phyloP scores from a whole-genome alignment of 2,888 invertebrate species.

The Prostheceraeus crozeri region DNA sequence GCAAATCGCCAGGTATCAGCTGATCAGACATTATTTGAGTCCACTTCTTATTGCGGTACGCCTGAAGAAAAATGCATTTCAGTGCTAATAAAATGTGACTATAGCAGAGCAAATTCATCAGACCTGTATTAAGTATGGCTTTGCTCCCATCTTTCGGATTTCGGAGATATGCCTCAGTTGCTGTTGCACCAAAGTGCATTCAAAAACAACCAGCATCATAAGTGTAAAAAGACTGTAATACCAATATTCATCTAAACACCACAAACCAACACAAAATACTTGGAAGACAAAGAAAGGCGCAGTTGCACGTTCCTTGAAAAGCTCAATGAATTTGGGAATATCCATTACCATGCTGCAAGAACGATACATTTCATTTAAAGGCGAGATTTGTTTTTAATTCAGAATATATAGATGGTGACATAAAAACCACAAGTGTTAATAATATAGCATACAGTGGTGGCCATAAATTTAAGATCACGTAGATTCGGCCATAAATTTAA shows the following conservation, averaged over 20 bases:
- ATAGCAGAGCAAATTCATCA: constrained; percentile 16
- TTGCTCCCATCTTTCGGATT: constrained; percentile 97
- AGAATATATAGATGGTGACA: not conserved
- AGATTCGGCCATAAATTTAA: no score
- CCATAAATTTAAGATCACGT: no score
- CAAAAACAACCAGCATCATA: constrained; percentile 87
- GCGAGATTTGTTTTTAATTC: no score
- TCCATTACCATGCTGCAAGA: constrained; percentile 31
- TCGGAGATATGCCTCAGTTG: constrained; percentile 95
- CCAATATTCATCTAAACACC: constrained; percentile 99
- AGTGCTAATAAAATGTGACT: not conserved
- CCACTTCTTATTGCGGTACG: constrained; percentile 83
- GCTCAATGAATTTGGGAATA: constrained; percentile 80
- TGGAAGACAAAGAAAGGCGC: constrained; percentile 99
- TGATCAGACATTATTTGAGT: constrained; percentile 74
- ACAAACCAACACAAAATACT: constrained; percentile 93
- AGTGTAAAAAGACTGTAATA: constrained; percentile 90
- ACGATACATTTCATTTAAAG: no score
- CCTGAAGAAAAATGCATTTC: constrained; percentile 59
- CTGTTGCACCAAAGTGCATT: constrained; percentile 94
- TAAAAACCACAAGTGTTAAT: no score
- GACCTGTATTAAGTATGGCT: constrained; percentile 78
- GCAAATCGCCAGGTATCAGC: constrained; percentile 86
- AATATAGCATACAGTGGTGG: no score
- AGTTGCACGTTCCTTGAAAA: constrained; percentile 92